Conservation (phyloP, 1,140 invertebrate species). For the Drosophila arizonae region DNA sequence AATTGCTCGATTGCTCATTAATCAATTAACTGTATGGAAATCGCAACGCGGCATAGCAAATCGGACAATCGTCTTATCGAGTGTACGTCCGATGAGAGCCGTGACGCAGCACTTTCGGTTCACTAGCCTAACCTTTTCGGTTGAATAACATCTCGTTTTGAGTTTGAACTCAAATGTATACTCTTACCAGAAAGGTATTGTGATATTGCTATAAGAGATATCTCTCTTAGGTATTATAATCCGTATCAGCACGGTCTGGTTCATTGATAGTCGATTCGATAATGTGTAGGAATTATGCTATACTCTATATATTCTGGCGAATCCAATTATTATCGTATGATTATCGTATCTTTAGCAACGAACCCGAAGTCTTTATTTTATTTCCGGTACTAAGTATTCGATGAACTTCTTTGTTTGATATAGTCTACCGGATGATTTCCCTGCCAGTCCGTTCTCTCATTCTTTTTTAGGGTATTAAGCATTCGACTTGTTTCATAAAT, state of each 20-base stretch:
- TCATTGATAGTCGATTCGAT: too few species aligned
- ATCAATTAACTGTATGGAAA: constrained; percentile 13
- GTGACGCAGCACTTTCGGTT: constrained; percentile 21
- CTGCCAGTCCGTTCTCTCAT: too few species aligned
- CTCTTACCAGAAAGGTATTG: neutral
- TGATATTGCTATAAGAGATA: neutral
- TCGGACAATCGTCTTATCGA: constrained; percentile 27
- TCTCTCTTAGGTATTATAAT: too few species aligned
- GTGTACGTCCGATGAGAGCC: neutral
- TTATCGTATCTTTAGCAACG: too few species aligned
- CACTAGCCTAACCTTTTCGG: constrained; percentile 25
- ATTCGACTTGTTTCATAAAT: neutral
- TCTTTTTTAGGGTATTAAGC: neutral
- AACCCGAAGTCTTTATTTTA: too few species aligned
- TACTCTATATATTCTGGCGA: too few species aligned
- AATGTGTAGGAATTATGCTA: too few species aligned
- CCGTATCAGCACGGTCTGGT: too few species aligned
- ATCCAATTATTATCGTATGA: too few species aligned
- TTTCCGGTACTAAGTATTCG: too few species aligned
- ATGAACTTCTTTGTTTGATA: too few species aligned
- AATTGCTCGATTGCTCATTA: constrained; percentile 15
- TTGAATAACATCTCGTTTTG: constrained; percentile 68
- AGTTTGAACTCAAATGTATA: neutral
- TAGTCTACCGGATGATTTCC: too few species aligned
- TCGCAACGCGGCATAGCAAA: constrained; percentile 7